Percentiles rank a stretch among this genome's conserved stretches.
phyloP scores from a whole-genome alignment of 2,888 invertebrate genomes.

The Lepidochrysops patricia region DNA sequence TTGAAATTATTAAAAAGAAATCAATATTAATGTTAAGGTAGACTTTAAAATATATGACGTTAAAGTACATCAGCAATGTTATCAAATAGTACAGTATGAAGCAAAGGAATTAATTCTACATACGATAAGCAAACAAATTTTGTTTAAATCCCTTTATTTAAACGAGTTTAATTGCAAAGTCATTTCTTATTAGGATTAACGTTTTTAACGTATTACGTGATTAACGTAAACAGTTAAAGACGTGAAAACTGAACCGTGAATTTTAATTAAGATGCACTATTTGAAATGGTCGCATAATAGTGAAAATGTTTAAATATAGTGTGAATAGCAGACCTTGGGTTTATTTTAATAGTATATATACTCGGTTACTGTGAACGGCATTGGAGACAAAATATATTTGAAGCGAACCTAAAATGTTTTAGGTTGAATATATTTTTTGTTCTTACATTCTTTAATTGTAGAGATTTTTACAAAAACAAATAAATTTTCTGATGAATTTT shows the following conservation, averaged over 20 bases:
- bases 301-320: not conserved
- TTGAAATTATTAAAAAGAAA: no score
- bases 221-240: not conserved
- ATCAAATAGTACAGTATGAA: no score
- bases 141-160: not conserved
- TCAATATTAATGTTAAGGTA: no score
- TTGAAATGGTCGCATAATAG: not conserved
- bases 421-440: not conserved
- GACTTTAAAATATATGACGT: no score
- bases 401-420: not conserved
- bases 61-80: no score
- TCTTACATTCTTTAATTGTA: no score
- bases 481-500: no score
- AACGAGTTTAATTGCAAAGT: not conserved
- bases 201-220: no score
- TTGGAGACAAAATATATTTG: not conserved
- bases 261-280: not conserved
- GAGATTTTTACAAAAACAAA: no score
- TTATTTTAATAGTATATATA: not conserved
- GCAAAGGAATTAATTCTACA: no score
- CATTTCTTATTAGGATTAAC: not conserved
- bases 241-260: not conserved
- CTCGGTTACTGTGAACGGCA: not conserved
- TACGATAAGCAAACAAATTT: no score
- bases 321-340: not conserved